Base-by-base conservation (phyloP, 2,113 vertebrate species). In the Limnothrissa miodon region DNA sequence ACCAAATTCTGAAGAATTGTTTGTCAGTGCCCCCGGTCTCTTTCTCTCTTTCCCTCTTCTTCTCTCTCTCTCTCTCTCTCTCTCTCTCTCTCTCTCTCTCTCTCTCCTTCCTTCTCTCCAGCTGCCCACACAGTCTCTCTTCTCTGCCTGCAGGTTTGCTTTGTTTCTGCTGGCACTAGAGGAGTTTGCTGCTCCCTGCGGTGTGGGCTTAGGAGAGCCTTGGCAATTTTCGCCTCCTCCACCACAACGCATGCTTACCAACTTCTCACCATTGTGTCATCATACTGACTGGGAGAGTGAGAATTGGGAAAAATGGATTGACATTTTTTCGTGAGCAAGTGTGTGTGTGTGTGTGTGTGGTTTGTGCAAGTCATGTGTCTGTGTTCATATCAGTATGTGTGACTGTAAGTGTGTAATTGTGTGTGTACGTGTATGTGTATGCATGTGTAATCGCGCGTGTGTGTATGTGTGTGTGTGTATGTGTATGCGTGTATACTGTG, bases 361-460 rank as follows among this genome's bases (percentile, higher is more conserved):
- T 33, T 9, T 53, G 48, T 53, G 48, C 10, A n/a, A 25, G 56
- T n/a, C 15, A 11, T 21, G 11, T 53, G 48, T 21, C 2, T 2
- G 53, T 23, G 53, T 56, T 4, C 23, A 19, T 23, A 5, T 21
- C 78, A 45, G 5, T 56, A 2, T 56, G 53, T 21, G 1, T 56
- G 53, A 4, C n/a, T 66, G 84, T 39, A 19, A 79, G 81, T 85
- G 81, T 82, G 84, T 83, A 46, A 80, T 78, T 83, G 78, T 80
- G 82, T 62, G 56, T 48, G 78, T 84, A 25, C 70, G 42, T 66
- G n/a, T 74, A 56, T 80, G 53, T 80, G 25, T 17, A 15, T 17
- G 19, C 11, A n/a, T 42, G 6, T 33, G 33, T n/a, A n/a, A n/a
- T n/a, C n/a, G n/a, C n/a, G n/a, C n/a, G n/a, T 21, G 11, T 53